Evolutionary conservation across 2,797 vertebrate genomes (phyloP), one percentile per base, ranked within the genome.

Genomic region (Novumbra hubbsi): DNA sequence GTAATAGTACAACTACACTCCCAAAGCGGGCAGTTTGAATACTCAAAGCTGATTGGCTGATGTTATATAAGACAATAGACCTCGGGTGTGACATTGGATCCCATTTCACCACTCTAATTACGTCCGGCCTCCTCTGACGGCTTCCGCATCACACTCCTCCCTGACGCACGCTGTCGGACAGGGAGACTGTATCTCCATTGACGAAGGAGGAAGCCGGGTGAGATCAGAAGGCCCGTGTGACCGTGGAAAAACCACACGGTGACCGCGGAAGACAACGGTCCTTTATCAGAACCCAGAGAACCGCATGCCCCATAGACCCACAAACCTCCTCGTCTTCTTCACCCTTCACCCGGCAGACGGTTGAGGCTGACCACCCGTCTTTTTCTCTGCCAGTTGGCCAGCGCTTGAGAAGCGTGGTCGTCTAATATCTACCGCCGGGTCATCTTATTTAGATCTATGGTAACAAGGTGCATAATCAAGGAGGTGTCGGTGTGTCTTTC

Each of bases 151-250:
- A 38, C 34, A 38, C 34, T 38, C 5, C 34, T 3, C 34, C 8
- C 8, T 38, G 8, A 38, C 34, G 8, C 8, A 6, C 8, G 34
- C 17, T 64, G 67, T 63, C 9, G 21, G 49, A 21, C 48, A 66
- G 14, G 38, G 5, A 49, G 30, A 68, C 3, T 32, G 63, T 68
- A 69, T 52, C 19, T 48, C 27, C 48, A 49, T 66, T 21, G 4
- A 68, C 30, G 45, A 57, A 72, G 71, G 75, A 64, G 67, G 75
- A 81, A 76, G 66, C 12, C 30, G 45, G 32, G 24, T n/a, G 64
- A 30, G 30, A 75, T 38, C 70, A 67, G 41, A 74, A 16, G 68
- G 75, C n/a, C 81, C 88, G 90, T 90, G 88, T 91, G 88, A 92
- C 77, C 12, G 48, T 6, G 12, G 8, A 38, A 38, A 38, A 5